A percentile compares a stretch with the other conserved stretches of the same genome.
Evolutionary conservation across 1,140 invertebrate genomes (phyloP).

Genomic region (Drosophila guanche): DNA sequence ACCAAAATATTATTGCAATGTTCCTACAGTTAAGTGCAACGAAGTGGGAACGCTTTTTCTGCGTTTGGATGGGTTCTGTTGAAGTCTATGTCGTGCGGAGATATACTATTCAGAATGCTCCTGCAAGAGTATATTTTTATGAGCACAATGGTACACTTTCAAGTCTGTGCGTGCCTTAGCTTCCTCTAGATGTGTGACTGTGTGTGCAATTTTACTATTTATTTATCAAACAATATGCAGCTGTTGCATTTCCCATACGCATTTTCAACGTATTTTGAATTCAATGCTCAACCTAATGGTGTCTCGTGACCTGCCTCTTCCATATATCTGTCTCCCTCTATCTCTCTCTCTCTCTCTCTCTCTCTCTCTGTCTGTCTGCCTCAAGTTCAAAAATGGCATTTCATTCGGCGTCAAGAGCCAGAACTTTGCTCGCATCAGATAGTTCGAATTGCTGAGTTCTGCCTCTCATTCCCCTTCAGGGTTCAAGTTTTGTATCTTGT

Average conservation of each 20-base stretch:
- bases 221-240: slow-evolving; percentile 72
- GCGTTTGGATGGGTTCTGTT: no score
- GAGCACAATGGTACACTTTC: slow-evolving; percentile 2
- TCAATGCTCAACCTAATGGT: slow-evolving; percentile 55
- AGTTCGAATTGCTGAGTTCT: slow-evolving; percentile 38
- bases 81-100: no score
- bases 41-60: no score
- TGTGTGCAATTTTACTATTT: slow-evolving; percentile 53
- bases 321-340: neutral
- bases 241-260: slow-evolving; percentile 70
- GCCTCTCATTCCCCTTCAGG: neutral
- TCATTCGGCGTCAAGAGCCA: slow-evolving; percentile 12
- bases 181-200: neutral
- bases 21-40: no score
- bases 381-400: slow-evolving; percentile 47
- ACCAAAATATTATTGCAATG: no score
- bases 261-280: slow-evolving; percentile 54
- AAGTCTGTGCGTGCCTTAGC: slow-evolving; percentile 1
- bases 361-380: slow-evolving; percentile 10
- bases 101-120: no score
- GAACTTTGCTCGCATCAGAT: slow-evolving; percentile 33
- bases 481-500: no score
- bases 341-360: neutral
- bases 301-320: slow-evolving; percentile 2
- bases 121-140: slow-evolving; percentile 2